phyloP scores from a whole-genome alignment of 2,797 vertebrate genomes.

The Phylloscopus collybita region DNA sequence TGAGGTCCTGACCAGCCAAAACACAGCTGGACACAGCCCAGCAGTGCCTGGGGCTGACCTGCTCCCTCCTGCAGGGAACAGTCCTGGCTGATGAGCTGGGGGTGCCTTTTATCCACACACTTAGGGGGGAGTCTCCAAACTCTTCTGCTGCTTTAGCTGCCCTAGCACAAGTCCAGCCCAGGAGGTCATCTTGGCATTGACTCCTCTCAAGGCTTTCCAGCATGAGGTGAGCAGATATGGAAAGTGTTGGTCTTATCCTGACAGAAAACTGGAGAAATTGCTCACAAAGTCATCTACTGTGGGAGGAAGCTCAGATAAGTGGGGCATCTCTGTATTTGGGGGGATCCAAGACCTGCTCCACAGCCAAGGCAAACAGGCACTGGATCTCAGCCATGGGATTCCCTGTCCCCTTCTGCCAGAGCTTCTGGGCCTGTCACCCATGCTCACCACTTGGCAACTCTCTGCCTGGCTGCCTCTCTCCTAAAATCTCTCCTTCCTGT shows the following conservation, averaged over 20 bases:
- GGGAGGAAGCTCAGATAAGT: neutral
- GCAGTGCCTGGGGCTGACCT: neutral
- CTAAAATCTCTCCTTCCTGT: neutral
- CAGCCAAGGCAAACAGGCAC: neutral
- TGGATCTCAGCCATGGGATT: neutral
- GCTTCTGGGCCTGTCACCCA: rapidly evolving
- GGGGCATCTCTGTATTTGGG: neutral
- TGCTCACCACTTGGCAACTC: neutral
- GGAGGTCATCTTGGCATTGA: neutral
- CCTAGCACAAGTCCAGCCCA: neutral
- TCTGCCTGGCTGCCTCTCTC: neutral
- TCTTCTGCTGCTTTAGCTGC: neutral
- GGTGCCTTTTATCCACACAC: neutral
- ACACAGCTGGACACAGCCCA: neutral
- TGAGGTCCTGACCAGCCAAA: neutral
- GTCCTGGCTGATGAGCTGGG: neutral
- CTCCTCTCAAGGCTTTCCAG: neutral
- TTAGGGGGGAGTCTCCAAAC: neutral
- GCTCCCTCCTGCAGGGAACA: neutral
- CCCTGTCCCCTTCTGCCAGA: neutral
- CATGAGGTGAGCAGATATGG: neutral
- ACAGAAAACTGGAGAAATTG: neutral
- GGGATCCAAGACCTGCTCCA: neutral
- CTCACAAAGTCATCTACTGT: neutral
- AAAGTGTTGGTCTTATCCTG: neutral